Evolutionary conservation across 92 coral and sea anemone genomes (phyloP).

Genomic region (Isaurus tuberculatus): DNA sequence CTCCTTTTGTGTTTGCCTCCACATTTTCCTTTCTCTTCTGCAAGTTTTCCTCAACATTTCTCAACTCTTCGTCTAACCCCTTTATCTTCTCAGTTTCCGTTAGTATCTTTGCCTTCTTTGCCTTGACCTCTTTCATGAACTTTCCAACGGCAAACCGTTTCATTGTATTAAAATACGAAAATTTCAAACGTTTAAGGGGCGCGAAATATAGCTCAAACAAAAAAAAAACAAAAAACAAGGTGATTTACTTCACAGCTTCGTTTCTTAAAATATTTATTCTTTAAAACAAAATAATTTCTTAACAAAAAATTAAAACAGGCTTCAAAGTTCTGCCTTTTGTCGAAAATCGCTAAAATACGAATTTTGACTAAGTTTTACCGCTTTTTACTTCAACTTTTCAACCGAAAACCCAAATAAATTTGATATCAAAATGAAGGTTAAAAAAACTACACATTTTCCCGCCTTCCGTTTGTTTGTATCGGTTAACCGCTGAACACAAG

Average conservation of each 20-base stretch:
- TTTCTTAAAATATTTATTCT: not conserved
- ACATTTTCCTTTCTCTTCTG: constrained; percentile 11
- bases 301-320: constrained; percentile 16
- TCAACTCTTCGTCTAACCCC: not conserved
- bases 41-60: constrained; percentile 10
- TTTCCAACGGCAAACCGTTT: not conserved
- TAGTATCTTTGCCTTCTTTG: constrained; percentile 1
- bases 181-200: not conserved
- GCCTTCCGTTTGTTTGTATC: too few species aligned
- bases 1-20: not conserved
- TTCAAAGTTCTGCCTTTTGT: not conserved
- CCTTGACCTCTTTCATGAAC: not conserved
- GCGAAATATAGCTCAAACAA: constrained; percentile 1
- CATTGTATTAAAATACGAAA: constrained; percentile 5
- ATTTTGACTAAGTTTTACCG: not conserved
- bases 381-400: not conserved
- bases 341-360: constrained; percentile 10
- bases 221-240: constrained; percentile 12
- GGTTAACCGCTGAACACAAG: too few species aligned
- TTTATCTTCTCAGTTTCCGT: not conserved
- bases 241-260: constrained; percentile 13
- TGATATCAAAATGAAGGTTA: constrained; percentile 9
- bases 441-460: too few species aligned
- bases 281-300: not conserved
- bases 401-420: not conserved